Percentiles rank a stretch among this genome's conserved stretches.
phyloP scores from a whole-genome alignment of 2,797 vertebrate genomes.

The Tenualosa ilisha region DNA sequence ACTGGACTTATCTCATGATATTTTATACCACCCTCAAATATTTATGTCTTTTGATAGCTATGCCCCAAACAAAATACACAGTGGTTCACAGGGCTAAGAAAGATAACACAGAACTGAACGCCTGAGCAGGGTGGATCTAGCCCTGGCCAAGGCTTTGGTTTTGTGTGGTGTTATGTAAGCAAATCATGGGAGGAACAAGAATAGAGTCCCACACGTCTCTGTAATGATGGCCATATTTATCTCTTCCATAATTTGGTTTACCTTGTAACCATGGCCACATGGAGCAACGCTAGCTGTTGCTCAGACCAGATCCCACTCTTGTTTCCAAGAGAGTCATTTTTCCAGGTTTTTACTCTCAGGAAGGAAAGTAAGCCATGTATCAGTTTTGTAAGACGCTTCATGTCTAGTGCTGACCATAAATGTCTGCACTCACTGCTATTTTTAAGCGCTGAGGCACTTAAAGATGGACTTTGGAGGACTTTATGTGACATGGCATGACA shows the following conservation, averaged over 20 bases:
- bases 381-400: conserved; percentile 10
- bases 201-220: conserved; percentile 47
- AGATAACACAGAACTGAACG: conserved; percentile 49
- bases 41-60: conserved; percentile 48
- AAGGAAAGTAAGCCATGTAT: conserved; percentile 14
- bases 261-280: conserved; percentile 35
- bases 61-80: conserved; percentile 41
- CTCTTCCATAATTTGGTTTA: conserved; percentile 47
- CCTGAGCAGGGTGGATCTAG: conserved; percentile 30
- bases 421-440: background rate
- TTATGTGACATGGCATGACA: background rate
- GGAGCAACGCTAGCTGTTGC: background rate
- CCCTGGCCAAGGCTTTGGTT: conserved; percentile 37
- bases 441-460: background rate
- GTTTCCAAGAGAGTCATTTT: background rate
- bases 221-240: conserved; percentile 48
- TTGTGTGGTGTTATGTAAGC: conserved; percentile 47
- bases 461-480: background rate
- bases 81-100: conserved; percentile 44
- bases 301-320: background rate
- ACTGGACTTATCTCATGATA: conserved; percentile 8
- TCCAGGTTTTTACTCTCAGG: background rate
- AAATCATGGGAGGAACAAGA: conserved; percentile 39
- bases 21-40: conserved; percentile 44
- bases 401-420: background rate